Percentiles rank a stretch among this genome's conserved stretches.
These are phyloP conservation scores for Eulacestoma nigropectus DNA, from an alignment of 2,113 vertebrate genomes.

Conservation along the genomic window DNA sequence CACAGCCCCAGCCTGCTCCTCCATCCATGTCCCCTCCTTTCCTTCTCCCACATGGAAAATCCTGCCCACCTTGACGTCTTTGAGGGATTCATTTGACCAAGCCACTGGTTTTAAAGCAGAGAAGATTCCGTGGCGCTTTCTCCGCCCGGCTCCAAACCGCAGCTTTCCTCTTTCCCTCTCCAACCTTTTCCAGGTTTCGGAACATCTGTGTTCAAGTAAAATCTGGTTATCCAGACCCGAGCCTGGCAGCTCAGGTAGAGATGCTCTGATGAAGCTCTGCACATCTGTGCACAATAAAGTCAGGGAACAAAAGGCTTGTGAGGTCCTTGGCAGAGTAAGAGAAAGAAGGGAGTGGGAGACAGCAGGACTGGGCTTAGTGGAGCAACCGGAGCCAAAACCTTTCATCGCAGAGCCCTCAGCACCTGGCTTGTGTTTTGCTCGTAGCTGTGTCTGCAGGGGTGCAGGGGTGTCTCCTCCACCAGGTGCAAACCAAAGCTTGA, in stretches of 20 bases:
- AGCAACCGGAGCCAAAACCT: background rate
- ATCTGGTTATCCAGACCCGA: background rate
- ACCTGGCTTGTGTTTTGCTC: background rate
- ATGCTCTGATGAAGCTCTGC: background rate
- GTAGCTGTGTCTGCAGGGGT: background rate
- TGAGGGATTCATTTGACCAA: background rate
- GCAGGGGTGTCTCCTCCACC: background rate
- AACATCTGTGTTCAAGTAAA: background rate
- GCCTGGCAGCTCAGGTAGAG: background rate
- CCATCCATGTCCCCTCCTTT: background rate
- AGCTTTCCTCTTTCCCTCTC: background rate
- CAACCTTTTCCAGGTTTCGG: background rate
- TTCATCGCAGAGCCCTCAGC: background rate
- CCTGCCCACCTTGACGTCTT: background rate
- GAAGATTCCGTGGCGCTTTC: background rate
- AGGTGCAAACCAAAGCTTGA: background rate
- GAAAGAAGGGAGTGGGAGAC: background rate
- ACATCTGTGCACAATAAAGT: constrained; percentile 23
- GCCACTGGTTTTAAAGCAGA: fast-evolving
- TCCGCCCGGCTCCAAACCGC: background rate
- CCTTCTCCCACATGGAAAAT: background rate
- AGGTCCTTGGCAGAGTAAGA: background rate
- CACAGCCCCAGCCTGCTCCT: background rate
- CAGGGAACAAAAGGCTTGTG: background rate
- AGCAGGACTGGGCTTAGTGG: background rate